Base-by-base conservation (phyloP, 1,140 invertebrate species). In the Glomeris maerens region DNA sequence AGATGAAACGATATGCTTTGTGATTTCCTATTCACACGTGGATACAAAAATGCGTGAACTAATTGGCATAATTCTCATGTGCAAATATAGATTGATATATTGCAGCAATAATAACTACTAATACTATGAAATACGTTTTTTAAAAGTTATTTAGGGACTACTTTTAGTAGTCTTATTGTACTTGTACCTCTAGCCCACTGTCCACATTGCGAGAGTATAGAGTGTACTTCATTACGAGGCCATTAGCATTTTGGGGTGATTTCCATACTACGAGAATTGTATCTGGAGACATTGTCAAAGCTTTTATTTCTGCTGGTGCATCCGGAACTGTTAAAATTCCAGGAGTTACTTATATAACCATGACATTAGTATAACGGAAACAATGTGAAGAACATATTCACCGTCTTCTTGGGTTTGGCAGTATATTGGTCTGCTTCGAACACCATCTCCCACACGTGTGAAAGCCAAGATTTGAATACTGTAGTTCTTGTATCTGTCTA, bases 401-500 rank as follows among this genome's bases (percentile, higher is more conserved):
- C 89, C 85, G 68, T 94, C 91, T 71, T 95, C 88, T 72, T 92
- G 86, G 42, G 92, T 95, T 67, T 88, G 84, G 61, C 91, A 91
- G 67, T 90, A 87, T 58, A 94, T 86, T 3, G 90, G 83, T 21
- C 77, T 74, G 60, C 85, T 90, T 53, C 84, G 78, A 28, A 92
- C 87, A 49, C 92, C 92, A 64, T 95, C 90, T 14, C 93, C 93
- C 52, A 89, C 91, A 41, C 86, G 83, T 25, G 91, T 96, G 59
- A 81, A 94, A 38, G 91, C 90, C 54, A 95, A 67, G 28, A 96
- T 87, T 74, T 93, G 86, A 77, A 97, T 90, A 47, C 86, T 93
- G 68, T 96, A 97, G 69, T 97, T 96, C 1, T 91, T 95, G 65
- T 83, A 95, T 65, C 93, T 94, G 65, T 91, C 85, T 23, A 97